Percentiles rank a stretch among this genome's conserved stretches.
These are phyloP conservation scores for Pipa parva DNA, from an alignment of 2,113 vertebrate genomes.

Conservation along the genomic window DNA sequence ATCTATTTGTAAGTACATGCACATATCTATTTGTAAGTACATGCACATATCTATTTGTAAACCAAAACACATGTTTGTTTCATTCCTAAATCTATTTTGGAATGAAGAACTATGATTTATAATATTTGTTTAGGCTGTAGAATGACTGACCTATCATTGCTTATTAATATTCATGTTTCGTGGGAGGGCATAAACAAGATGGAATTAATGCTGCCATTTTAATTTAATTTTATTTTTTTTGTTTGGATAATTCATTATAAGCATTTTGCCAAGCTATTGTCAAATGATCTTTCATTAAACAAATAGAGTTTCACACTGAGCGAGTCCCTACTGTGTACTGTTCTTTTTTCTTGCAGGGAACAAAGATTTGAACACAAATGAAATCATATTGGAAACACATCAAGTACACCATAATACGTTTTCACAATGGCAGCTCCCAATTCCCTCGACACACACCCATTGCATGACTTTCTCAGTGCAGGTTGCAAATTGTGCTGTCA, in stretches of 20 bases:
- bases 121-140: not conserved
- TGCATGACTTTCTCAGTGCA: constrained; percentile 30
- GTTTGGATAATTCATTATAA: constrained; percentile 27
- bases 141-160: not conserved
- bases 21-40: no score
- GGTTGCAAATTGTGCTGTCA: constrained; percentile 22
- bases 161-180: constrained; percentile 24
- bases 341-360: constrained; percentile 25
- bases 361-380: constrained; percentile 37
- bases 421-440: constrained; percentile 6
- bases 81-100: no score
- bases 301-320: constrained; percentile 38
- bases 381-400: constrained; percentile 39
- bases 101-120: not conserved
- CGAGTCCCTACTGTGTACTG: constrained; percentile 29
- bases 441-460: constrained; percentile 27
- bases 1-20: no score
- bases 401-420: constrained; percentile 24
- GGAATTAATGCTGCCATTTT: not conserved
- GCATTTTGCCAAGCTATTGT: constrained; percentile 38
- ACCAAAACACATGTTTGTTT: no score
- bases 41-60: not conserved
- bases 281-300: constrained; percentile 33
- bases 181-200: constrained; percentile 15
- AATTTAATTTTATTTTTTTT: constrained; percentile 24